Percentiles rank a stretch among this genome's conserved stretches.
These are phyloP conservation scores for Taeniopygia guttata DNA, from an alignment of 2,797 vertebrate species.

Conservation along the genomic window DNA sequence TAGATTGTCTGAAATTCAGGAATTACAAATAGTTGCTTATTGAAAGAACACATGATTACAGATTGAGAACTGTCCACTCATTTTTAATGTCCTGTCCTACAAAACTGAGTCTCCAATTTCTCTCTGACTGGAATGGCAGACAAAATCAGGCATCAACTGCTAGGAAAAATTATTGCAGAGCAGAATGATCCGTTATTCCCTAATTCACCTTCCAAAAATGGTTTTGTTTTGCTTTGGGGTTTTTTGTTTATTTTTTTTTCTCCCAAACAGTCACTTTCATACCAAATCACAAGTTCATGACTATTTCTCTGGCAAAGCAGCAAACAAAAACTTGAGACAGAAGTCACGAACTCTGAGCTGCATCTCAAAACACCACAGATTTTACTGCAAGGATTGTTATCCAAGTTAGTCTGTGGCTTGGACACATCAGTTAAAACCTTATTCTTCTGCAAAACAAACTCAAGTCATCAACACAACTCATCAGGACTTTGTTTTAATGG, in stretches of 20 bases:
- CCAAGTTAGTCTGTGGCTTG: constrained; percentile 17
- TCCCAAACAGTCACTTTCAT: not conserved
- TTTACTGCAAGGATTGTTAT: not conserved
- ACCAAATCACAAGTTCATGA: constrained; percentile 37
- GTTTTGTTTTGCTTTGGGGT: not conserved
- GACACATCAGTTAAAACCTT: not conserved
- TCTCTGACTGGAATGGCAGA: not conserved
- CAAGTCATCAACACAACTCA: not conserved
- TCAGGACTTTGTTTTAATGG: not conserved
- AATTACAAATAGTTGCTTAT: not conserved
- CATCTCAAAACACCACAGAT: not conserved
- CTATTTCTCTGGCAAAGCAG: constrained; percentile 26
- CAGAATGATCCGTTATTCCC: not conserved
- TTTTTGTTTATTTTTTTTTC: not conserved
- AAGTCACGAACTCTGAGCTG: constrained; percentile 8
- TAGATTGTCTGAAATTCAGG: not conserved
- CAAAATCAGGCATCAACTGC: not conserved
- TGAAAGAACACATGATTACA: not conserved
- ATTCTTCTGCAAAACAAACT: not conserved
- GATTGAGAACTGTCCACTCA: not conserved
- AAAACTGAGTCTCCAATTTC: not conserved
- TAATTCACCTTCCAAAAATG: not conserved
- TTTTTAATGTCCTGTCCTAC: not conserved
- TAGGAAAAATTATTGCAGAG: not conserved
- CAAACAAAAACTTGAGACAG: constrained; percentile 12